Evolutionary conservation across 2,113 vertebrate genomes (phyloP), one percentile per base, ranked within the genome.

Genomic region (Nycticebus coucang): DNA sequence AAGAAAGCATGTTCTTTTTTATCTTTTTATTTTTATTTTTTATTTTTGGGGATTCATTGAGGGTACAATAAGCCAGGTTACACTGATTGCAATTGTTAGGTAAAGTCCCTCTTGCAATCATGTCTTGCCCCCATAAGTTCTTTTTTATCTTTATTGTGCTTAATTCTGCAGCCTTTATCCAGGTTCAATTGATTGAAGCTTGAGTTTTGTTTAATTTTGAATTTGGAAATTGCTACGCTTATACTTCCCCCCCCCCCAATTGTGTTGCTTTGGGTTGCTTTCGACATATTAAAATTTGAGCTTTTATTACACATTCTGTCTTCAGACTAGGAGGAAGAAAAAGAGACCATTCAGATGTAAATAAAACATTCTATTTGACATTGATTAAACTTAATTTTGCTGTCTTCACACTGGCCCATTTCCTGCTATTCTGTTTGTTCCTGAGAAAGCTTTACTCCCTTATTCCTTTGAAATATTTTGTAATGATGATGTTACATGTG

Each of bases 191-290:
- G 37, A 84, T 30, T 45, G 22, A 79, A 55, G n/a, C 41, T 37
- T 84, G 18, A 53, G 0, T 50, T 87, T 95, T 81, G 50, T 85
- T 92, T 92, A 69, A 69, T 69, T 83, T 94, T 72, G 81, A 80
- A 26, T 80, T 94, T 66, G 26, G 71, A 81, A 92, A 35, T 68
- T 75, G 1, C 37, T 69, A 14, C 41, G 41, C 12, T 86, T 68
- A 1, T 0, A 15, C 4, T 41, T 80, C 90, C 0, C 26, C 2
- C 0, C 0, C 5, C 71, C 3, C 11, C 0, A 86, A n/a, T 10
- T 41, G 19, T 50, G 15, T 64, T 87, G 53, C 60, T 92, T 92
- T 4, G 45, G 55, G 14, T 69, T 90, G 71, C 75, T 81, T 84
- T 80, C 45, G 9, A 95, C 93, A 71, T 81, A 26, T 2, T 87